These are phyloP conservation scores for Eristalinus aeneus DNA, from an alignment of 2,888 invertebrate genomes.

Conservation along the genomic window DNA sequence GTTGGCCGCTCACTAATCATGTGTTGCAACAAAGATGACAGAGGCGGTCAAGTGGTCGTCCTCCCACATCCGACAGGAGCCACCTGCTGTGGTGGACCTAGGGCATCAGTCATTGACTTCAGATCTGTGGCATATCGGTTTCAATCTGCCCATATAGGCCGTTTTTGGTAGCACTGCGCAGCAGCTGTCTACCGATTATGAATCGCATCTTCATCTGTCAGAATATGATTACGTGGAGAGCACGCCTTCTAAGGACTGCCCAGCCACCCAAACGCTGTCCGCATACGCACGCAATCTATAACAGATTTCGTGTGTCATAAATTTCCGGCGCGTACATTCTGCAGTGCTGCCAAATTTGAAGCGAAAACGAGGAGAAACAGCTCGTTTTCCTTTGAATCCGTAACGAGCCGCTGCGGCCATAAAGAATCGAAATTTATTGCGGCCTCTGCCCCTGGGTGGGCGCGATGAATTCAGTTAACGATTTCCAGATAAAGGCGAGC, in stretches of 20 bases:
- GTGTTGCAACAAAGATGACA: not conserved
- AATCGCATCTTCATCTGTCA: not conserved
- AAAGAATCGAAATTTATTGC: slow-evolving; percentile 25
- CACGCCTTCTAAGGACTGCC: not conserved
- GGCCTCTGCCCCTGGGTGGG: slow-evolving; percentile 44
- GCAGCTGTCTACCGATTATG: not conserved
- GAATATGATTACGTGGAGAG: not conserved
- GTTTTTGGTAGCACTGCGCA: not conserved
- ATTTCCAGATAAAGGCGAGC: slow-evolving; percentile 10
- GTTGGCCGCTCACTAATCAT: not conserved
- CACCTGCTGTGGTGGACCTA: not conserved
- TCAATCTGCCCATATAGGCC: not conserved
- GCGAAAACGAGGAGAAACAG: not conserved
- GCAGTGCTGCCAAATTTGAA: not conserved
- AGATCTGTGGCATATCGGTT: not conserved
- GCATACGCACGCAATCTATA: not conserved
- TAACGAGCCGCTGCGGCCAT: slow-evolving; percentile 28
- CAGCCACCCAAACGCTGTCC: not conserved
- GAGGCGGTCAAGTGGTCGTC: no score
- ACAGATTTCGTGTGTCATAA: not conserved
- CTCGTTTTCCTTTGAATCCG: slow-evolving; percentile 6
- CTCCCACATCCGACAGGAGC: not conserved
- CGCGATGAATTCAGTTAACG: slow-evolving; percentile 47
- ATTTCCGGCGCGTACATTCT: not conserved
- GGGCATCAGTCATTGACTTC: not conserved